Conservation (phyloP, 2,888 invertebrate species). For the Byasa hedistus region DNA sequence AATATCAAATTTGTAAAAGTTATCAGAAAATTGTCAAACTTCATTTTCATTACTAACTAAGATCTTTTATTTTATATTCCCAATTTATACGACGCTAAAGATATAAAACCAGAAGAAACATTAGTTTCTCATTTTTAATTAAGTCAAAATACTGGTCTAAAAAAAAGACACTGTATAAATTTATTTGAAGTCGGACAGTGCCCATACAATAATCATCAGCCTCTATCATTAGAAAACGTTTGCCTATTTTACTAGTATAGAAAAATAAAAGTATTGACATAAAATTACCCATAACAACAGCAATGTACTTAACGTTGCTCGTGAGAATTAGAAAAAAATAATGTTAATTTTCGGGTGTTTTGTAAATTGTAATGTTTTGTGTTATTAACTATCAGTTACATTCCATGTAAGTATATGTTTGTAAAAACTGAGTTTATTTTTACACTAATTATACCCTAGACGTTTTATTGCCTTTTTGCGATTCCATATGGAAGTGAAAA, state of each 20-base stretch:
- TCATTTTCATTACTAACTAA: too few species aligned
- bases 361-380: not conserved
- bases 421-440: not conserved
- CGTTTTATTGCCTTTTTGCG: too few species aligned
- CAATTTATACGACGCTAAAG: too few species aligned
- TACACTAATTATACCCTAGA: too few species aligned
- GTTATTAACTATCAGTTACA: not conserved
- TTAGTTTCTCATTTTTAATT: too few species aligned
- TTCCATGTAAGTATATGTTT: slow-evolving; percentile 1
- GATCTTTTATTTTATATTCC: too few species aligned
- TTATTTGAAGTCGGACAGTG: not conserved
- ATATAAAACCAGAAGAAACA: too few species aligned
- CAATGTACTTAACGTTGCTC: not conserved
- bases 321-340: not conserved
- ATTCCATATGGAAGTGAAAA: too few species aligned
- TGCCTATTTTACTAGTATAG: not conserved
- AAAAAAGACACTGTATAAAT: too few species aligned
- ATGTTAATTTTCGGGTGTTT: not conserved
- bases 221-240: not conserved
- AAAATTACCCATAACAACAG: not conserved
- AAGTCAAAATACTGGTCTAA: too few species aligned
- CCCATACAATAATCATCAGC: not conserved
- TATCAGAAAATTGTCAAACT: too few species aligned
- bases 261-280: not conserved
- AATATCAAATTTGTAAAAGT: too few species aligned